Conservation (phyloP, 2,888 invertebrate species). For the Scaptomyza flava region DNA sequence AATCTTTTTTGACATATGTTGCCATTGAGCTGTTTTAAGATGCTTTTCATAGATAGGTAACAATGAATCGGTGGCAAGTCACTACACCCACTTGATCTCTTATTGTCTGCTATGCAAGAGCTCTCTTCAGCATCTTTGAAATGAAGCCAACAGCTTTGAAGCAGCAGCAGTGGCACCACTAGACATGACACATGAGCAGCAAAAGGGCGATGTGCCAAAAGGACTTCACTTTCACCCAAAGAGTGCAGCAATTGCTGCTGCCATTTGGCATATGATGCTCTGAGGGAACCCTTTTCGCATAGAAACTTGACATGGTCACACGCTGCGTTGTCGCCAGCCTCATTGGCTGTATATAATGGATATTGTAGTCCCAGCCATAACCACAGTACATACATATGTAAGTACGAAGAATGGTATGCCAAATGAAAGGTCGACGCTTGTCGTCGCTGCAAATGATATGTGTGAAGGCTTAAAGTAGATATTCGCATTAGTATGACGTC, state of each 20-base stretch:
- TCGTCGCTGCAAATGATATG: conserved; percentile 50
- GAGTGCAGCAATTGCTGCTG: conserved; percentile 36
- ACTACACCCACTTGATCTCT: conserved; percentile 16
- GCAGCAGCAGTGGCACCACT: conserved; percentile 23
- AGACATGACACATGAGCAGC: conserved; percentile 24
- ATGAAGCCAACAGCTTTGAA: conserved; percentile 59
- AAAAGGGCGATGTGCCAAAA: conserved; percentile 36
- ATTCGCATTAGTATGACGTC: conserved; percentile 38
- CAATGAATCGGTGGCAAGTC: conserved; percentile 29
- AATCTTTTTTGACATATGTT: conserved; percentile 9
- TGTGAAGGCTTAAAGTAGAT: conserved; percentile 41
- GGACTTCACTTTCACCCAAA: conserved; percentile 27
- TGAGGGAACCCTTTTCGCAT: conserved; percentile 24
- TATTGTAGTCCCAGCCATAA: conserved; percentile 23
- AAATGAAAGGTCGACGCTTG: conserved; percentile 12
- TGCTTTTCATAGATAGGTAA: conserved; percentile 17
- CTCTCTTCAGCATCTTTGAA: conserved; percentile 50
- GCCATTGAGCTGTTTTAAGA: conserved; percentile 7
- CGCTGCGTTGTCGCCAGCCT: conserved; percentile 35
- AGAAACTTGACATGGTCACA: conserved; percentile 62
- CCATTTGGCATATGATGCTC: conserved; percentile 40
- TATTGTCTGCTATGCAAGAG: conserved; percentile 26
- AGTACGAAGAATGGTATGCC: conserved; percentile 19
- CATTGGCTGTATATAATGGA: conserved; percentile 47
- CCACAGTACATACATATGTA: conserved; percentile 6